Conservation (phyloP, 2,888 invertebrate genomes). For the Harpalus rubripes region DNA sequence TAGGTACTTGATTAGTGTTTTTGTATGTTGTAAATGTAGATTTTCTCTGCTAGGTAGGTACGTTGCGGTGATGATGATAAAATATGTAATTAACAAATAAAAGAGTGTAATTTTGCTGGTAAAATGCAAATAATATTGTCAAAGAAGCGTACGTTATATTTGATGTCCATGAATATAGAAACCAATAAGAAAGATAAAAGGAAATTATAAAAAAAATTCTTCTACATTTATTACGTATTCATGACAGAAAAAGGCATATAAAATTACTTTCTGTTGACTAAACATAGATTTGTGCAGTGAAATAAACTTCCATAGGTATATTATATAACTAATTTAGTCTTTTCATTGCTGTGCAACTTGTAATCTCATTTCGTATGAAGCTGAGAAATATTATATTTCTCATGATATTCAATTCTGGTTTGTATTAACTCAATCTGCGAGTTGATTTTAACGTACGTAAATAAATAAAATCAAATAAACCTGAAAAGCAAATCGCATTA, state of each 20-base stretch:
- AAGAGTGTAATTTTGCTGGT: no score
- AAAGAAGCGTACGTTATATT: background rate
- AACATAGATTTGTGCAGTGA: background rate
- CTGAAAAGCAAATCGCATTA: constrained; percentile 34
- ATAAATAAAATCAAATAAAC: constrained; percentile 48
- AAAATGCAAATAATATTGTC: background rate
- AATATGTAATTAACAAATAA: no score
- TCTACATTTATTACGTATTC: background rate
- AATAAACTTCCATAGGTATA: background rate
- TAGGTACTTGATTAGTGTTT: no score
- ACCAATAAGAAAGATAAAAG: background rate
- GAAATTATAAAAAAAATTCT: background rate
- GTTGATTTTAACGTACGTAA: constrained; percentile 33
- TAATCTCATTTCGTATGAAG: constrained; percentile 8
- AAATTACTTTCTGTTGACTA: background rate
- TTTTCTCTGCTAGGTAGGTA: no score
- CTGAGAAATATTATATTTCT: constrained; percentile 34
- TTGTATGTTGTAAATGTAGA: no score
- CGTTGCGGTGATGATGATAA: no score
- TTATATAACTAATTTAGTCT: constrained; percentile 17
- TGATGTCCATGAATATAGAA: background rate
- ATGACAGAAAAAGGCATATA: background rate
- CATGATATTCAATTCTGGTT: constrained; percentile 25
- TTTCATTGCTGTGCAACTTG: constrained; percentile 6
- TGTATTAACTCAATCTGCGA: constrained; percentile 27